These are phyloP conservation scores for Nesometra sesokonis DNA, from an alignment of 35 echinoderm and acorn worm genomes.

Conservation along the genomic window DNA sequence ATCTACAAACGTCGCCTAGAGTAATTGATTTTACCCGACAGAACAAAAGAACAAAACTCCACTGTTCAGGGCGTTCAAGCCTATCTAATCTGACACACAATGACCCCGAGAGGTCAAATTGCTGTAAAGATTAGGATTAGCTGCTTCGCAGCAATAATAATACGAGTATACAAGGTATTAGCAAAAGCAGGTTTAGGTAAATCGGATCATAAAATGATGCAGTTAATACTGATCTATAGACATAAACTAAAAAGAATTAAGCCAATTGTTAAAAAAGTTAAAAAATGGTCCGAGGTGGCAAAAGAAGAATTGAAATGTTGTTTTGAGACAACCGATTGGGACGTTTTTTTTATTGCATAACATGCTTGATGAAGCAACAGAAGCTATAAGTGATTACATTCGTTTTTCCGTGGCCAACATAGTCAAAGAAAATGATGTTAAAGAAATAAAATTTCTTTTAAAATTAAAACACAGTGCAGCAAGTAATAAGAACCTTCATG, in stretches of 20 bases:
- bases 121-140: too few relatives aligned
- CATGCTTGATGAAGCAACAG: too few relatives aligned
- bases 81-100: too few relatives aligned
- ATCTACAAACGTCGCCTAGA: too few relatives aligned
- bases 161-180: too few relatives aligned
- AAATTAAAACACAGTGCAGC: neutral
- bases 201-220: slow-evolving; percentile 24
- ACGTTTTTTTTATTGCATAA: neutral
- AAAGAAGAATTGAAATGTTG: neutral
- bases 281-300: neutral
- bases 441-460: neutral
- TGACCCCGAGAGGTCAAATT: too few relatives aligned
- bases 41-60: too few relatives aligned
- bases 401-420: too few relatives aligned
- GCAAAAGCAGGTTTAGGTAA: neutral
- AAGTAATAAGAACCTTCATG: neutral
- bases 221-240: neutral
- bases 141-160: too few relatives aligned
- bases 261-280: neutral
- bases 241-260: neutral
- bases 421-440: neutral
- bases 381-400: too few relatives aligned
- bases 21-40: too few relatives aligned
- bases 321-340: slow-evolving; percentile 22
- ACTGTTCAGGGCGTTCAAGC: too few relatives aligned